These are phyloP conservation scores for Phaedon cochleariae DNA, from an alignment of 2,888 invertebrate genomes.

Conservation along the genomic window DNA sequence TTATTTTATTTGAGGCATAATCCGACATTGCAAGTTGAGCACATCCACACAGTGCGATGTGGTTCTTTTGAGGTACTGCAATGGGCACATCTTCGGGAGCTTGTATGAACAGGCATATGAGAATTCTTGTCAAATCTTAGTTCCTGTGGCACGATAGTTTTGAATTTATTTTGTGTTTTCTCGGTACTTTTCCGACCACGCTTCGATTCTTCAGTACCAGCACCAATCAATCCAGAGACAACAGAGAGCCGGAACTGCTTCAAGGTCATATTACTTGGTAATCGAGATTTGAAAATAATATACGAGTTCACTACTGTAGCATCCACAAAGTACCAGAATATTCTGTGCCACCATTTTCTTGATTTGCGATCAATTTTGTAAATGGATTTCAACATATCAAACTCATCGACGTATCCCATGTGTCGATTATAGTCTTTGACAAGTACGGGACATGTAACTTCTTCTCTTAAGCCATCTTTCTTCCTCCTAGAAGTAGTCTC, in stretches of 20 bases:
- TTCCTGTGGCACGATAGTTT: not conserved
- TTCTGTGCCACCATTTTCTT: slow-evolving; percentile 49
- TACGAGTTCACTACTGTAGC: not conserved
- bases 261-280: not conserved
- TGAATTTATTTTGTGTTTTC: not conserved
- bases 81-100: slow-evolving; percentile 7
- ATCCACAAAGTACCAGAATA: slow-evolving; percentile 15
- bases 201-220: not conserved
- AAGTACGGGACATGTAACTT: slow-evolving; percentile 41
- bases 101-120: slow-evolving; percentile 9
- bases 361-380: slow-evolving; percentile 50
- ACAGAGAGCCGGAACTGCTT: slow-evolving; percentile 13
- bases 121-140: not conserved
- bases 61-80: slow-evolving; percentile 16
- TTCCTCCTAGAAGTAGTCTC: slow-evolving; percentile 15
- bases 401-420: slow-evolving; percentile 52
- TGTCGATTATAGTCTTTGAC: slow-evolving; percentile 47
- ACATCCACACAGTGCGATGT: slow-evolving; percentile 10
- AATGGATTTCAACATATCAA: slow-evolving; percentile 44
- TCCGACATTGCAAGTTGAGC: slow-evolving; percentile 12
- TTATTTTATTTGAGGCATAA: slow-evolving; percentile 9
- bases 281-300: slow-evolving; percentile 7
- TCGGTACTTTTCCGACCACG: not conserved
- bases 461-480: slow-evolving; percentile 40
- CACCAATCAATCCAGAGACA: not conserved